Evolutionary conservation across 2,888 invertebrate genomes (phyloP).

Genomic region (Phragmatobia fuliginosa): DNA sequence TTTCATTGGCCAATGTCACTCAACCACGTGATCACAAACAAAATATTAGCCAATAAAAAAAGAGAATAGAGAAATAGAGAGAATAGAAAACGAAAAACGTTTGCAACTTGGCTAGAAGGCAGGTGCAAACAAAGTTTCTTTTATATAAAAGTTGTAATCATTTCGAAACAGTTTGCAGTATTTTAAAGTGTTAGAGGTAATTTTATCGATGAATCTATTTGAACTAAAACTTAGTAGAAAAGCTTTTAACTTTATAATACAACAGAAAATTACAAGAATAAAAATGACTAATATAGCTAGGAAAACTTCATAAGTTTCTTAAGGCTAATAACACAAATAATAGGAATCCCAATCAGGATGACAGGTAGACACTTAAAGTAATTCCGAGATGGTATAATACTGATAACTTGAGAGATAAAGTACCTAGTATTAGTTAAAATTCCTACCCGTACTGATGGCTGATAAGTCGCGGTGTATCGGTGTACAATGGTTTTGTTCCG

Average conservation of each 20-base stretch:
- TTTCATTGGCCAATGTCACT: too few species aligned
- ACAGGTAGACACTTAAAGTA: conserved; percentile 43
- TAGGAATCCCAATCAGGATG: conserved; percentile 43
- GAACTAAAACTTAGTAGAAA: not conserved
- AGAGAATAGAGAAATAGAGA: too few species aligned
- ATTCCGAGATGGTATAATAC: conserved; percentile 45
- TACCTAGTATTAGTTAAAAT: conserved; percentile 55
- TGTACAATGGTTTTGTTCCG: conserved; percentile 49
- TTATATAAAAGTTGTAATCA: not conserved
- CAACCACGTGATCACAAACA: too few species aligned
- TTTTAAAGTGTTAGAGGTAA: not conserved
- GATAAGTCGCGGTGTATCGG: conserved; percentile 49
- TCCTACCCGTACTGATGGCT: conserved; percentile 52
- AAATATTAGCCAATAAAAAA: not conserved
- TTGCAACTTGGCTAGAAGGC: too few species aligned
- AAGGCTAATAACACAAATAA: conserved; percentile 19
- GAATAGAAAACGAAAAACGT: too few species aligned
- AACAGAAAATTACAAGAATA: not conserved
- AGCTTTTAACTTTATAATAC: not conserved
- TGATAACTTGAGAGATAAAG: conserved; percentile 47
- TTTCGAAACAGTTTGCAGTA: not conserved
- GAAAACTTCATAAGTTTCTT: not conserved
- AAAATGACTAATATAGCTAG: not conserved
- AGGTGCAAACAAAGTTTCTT: too few species aligned
- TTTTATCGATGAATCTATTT: not conserved